Base-by-base conservation (phyloP, 53 echinoderm and acorn worm genomes). In the Luidia sarsii region DNA sequence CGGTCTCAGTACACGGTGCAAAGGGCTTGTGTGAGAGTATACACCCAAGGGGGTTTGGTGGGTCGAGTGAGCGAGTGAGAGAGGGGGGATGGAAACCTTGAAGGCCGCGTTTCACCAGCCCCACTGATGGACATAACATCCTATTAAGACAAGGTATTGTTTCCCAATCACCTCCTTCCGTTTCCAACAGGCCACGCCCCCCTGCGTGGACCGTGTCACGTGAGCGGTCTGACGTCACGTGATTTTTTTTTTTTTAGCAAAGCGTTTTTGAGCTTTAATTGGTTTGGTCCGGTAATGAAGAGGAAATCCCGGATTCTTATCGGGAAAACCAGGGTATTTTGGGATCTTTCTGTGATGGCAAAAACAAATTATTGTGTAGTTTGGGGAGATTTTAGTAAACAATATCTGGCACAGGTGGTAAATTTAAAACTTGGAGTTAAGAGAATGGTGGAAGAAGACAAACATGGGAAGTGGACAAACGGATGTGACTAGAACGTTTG, bases 301-400 rank as follows among this genome's bases (percentile, higher is more conserved):
- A 77, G 77, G 77, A 77, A 59, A 77, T 77, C 77, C 45, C 59
- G 61, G 60, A 30, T 77, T 43, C 77, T 77, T 77, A 77, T 77
- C 77, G 45, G 77, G 61, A 77, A 77, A 77, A 77, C 61, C 77
- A 77, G 77, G 77, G 77, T 74, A 57, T 77, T 45, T 72, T 60
- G 43, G 15, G 38, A 45, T 60, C 30, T 45, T 45, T 77, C 32
- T 50, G 3, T 45, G 28, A 54, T 59, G 77, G 20, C 61, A 77
- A 61, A 60, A 77, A 77, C 77, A 77, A 77, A 24, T 77, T 77
- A 77, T 18, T 61, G 57, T n/a, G n/a, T n/a, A n/a, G 29, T 75
- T 0, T 21, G 10, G 18, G 13, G 10, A n/a, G 24, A 37, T 53
- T 38, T 53, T 36, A 22, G 54, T 52, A 37, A 37, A 41, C 38